These are phyloP conservation scores for Acrobasis repandana DNA, from an alignment of 2,888 invertebrate genomes.

Conservation along the genomic window DNA sequence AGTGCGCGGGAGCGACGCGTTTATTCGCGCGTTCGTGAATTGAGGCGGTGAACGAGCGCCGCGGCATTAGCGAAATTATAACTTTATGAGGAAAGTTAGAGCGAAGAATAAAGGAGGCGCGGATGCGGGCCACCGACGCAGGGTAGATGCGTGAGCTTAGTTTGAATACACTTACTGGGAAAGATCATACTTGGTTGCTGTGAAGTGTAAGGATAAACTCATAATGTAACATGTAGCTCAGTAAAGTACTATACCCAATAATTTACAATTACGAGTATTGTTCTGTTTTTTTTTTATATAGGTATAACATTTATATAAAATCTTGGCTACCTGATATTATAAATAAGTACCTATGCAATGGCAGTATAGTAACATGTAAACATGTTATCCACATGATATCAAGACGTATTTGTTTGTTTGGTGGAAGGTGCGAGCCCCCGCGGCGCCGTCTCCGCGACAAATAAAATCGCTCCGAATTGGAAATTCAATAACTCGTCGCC, in stretches of 20 bases:
- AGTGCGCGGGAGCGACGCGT: constrained; percentile 21
- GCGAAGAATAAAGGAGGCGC: background rate
- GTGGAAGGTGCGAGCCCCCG: constrained; percentile 24
- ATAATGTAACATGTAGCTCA: no score
- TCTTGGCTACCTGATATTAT: no score
- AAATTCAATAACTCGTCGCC: constrained; percentile 55
- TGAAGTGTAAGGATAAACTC: no score
- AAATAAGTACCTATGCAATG: no score
- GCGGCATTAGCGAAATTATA: background rate
- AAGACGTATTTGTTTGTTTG: constrained; percentile 6
- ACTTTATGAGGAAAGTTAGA: background rate
- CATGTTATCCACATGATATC: background rate
- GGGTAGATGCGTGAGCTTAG: background rate
- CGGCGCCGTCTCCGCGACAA: constrained; percentile 36
- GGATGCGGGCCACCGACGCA: background rate
- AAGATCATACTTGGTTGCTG: background rate
- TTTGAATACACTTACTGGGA: no score
- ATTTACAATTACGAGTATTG: no score
- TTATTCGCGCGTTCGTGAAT: constrained; percentile 22
- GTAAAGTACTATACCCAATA: no score
- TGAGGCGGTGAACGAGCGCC: background rate
- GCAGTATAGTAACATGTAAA: background rate
- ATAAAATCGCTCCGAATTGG: constrained; percentile 48
- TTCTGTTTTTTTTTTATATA: no score
- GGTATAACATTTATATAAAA: no score